These are phyloP conservation scores for Malurus melanocephalus DNA, from an alignment of 2,113 vertebrate species.

Conservation along the genomic window DNA sequence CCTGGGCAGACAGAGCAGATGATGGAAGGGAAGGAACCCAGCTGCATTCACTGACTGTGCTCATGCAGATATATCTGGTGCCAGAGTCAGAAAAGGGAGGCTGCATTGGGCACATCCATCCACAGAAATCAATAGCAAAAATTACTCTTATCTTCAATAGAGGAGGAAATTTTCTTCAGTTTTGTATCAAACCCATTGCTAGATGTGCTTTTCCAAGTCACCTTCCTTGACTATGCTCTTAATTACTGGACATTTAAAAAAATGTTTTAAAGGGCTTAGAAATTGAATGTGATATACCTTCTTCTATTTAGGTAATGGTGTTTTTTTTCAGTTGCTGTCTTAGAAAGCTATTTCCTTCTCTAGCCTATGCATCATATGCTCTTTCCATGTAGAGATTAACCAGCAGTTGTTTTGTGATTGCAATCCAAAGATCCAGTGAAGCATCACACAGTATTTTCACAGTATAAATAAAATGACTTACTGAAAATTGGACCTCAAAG, in stretches of 20 bases:
- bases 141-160: neutral
- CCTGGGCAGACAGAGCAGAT: neutral
- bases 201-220: neutral
- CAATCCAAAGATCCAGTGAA: neutral
- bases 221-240: neutral
- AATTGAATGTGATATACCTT: neutral
- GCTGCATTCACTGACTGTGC: neutral
- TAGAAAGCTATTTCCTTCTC: neutral
- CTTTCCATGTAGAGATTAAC: neutral
- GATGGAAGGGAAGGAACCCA: neutral
- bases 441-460: neutral
- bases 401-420: neutral
- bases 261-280: neutral
- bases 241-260: neutral
- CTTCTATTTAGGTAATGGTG: neutral
- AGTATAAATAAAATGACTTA: neutral
- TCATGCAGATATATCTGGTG: accelerated
- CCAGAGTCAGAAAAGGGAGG: neutral
- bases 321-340: neutral
- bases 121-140: neutral
- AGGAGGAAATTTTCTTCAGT: neutral
- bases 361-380: neutral
- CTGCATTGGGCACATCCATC: neutral
- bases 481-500: neutral
- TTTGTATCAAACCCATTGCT: neutral